These are phyloP conservation scores for Tetragonula carbonaria DNA, from an alignment of 2,888 invertebrate species.

Conservation along the genomic window DNA sequence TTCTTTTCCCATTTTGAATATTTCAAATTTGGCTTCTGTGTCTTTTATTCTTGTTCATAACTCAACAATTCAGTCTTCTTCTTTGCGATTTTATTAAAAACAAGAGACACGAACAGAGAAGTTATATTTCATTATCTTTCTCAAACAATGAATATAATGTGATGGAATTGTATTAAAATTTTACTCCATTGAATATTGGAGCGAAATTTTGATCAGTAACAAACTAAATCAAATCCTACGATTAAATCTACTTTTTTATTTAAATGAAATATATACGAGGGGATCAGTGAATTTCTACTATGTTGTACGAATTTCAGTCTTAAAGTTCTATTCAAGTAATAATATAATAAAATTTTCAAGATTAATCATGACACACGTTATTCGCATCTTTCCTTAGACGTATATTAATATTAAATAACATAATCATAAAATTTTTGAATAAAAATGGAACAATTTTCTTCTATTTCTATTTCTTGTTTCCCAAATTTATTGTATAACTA, in stretches of 20 bases:
- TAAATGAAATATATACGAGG: background rate
- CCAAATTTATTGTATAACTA: too few species aligned
- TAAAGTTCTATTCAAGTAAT: background rate
- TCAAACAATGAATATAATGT: too few species aligned
- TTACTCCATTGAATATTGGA: too few species aligned
- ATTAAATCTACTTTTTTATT: background rate
- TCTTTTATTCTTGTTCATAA: too few species aligned
- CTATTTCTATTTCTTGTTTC: too few species aligned
- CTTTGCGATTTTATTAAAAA: background rate
- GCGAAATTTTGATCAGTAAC: too few species aligned
- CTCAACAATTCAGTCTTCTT: too few species aligned
- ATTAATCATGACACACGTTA: background rate
- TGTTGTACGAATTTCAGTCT: background rate
- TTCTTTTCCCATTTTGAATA: too few species aligned
- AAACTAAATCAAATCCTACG: too few species aligned
- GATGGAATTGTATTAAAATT: too few species aligned
- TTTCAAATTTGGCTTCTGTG: too few species aligned
- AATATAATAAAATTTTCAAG: background rate
- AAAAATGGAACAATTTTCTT: background rate
- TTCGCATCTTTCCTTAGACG: background rate
- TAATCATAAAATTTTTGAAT: background rate
- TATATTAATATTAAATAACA: background rate
- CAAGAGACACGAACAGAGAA: background rate
- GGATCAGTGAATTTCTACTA: background rate
- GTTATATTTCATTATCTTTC: slow-evolving; percentile 4